phyloP scores from a whole-genome alignment of 2,888 invertebrate genomes.

The Cantharis nigra region DNA sequence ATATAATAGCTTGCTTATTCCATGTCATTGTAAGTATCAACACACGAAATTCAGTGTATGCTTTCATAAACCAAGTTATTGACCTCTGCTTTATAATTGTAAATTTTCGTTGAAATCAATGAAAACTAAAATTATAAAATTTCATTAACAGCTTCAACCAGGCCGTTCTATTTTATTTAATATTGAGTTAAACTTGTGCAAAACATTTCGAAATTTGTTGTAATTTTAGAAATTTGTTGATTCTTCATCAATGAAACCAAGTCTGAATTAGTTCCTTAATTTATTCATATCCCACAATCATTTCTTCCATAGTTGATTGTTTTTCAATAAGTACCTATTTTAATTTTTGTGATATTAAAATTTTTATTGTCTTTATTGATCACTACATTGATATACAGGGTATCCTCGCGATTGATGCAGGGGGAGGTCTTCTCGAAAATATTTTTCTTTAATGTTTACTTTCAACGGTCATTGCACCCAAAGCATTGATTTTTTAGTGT shows the following conservation, averaged over 20 bases:
- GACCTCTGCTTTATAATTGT: not conserved
- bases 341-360: too few relatives aligned
- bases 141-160: not conserved
- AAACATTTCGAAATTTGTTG: not conserved
- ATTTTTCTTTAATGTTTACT: too few relatives aligned
- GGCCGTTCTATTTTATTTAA: not conserved
- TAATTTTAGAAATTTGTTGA: not conserved
- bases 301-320: too few relatives aligned
- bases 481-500: too few relatives aligned
- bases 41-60: not conserved
- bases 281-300: too few relatives aligned
- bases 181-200: not conserved
- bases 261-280: not conserved
- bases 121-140: not conserved
- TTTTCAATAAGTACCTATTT: too few relatives aligned
- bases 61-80: not conserved
- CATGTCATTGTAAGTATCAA: not conserved
- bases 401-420: too few relatives aligned
- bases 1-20: not conserved
- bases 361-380: too few relatives aligned
- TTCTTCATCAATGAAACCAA: not conserved
- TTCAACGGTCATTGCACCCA: too few relatives aligned
- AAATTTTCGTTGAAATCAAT: not conserved
- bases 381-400: too few relatives aligned
- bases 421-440: too few relatives aligned